Evolutionary conservation across 2,797 vertebrate genomes (phyloP), one percentile per base, ranked within the genome.

Genomic region (Hozukius guyotensis): DNA sequence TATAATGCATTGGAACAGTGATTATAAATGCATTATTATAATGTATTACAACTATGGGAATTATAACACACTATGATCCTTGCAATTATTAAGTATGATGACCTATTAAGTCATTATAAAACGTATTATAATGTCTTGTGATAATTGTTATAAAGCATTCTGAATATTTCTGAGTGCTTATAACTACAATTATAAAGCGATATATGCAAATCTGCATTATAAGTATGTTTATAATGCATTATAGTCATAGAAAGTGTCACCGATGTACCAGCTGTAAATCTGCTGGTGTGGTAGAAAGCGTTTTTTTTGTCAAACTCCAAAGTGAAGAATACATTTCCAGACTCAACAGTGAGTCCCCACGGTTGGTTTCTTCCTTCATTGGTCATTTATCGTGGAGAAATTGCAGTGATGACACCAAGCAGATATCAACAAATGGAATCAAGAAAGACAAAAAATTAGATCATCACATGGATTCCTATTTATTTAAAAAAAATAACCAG

Each of bases 401-500:
- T 38, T 12, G 10, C 12, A 38, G 36, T 38, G 36, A 38, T 31
- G 31, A 36, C 3, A 42, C 16, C 38, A 42, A 53, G 52, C 10
- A 53, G 9, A 22, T 22, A 53, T 53, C 20, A 14, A 62, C 31
- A 34, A 62, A 32, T 1, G 8, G 25, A 42, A 27, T 49, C 22
- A 61, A 64, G 9, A 78, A 71, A 81, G n/a, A 59, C 49, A 24
- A 8, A 27, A 24, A 11, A 24, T 6, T 1, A 66, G 10, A 18
- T 10, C 20, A 60, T 72, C 10, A 61, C 52, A 34, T 70, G 32
- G 52, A 82, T 78, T 72, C 14, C 3, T 52, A n/a, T 79, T 82
- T 69, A 69, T 86, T 79, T 46, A 46, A n/a, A 77, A 75, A 38
- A 38, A 38, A 72, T 8, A 72, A 62, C 2, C 9, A 46, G 46